phyloP scores from a whole-genome alignment of 92 coral and sea anemone genomes.

The Actinostola sp. region DNA sequence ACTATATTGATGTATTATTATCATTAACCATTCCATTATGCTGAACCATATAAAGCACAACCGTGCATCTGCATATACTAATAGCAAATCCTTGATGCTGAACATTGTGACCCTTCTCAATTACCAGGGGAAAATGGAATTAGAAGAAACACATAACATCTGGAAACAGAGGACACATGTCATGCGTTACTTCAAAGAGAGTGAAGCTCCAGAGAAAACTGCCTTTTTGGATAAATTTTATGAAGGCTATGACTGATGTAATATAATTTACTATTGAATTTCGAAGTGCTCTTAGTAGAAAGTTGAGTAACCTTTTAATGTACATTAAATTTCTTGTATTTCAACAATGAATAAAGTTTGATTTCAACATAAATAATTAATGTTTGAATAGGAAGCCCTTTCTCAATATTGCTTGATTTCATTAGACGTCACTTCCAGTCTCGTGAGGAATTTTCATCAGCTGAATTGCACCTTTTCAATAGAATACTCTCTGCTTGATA shows the following conservation, averaged over 20 bases:
- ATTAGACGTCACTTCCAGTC: no score
- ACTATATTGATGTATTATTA: no score
- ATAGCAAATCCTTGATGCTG: no score
- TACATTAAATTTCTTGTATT: not conserved
- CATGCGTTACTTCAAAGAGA: constrained; percentile 97
- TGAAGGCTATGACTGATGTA: constrained; percentile 84
- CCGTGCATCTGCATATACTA: no score
- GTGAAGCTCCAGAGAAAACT: constrained; percentile 71
- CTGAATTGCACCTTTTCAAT: no score
- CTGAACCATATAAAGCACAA: no score
- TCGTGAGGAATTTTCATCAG: no score
- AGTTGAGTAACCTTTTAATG: not conserved
- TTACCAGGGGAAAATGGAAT: constrained; percentile 91
- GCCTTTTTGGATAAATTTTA: constrained; percentile 90
- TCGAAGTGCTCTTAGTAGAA: not conserved
- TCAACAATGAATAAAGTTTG: not conserved
- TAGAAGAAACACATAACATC: constrained; percentile 96
- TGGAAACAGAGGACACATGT: constrained; percentile 98
- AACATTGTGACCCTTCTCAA: not conserved
- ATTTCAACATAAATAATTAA: no score
- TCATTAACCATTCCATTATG: no score
- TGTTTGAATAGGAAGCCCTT: no score
- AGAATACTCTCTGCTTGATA: no score
- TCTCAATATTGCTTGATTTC: no score
- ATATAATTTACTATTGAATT: not conserved